Percentiles rank a stretch among this genome's conserved stretches.
Evolutionary conservation across 35 echinoderm and acorn worm species (phyloP).

Genomic region (Strongylocentrotus purpuratus): DNA sequence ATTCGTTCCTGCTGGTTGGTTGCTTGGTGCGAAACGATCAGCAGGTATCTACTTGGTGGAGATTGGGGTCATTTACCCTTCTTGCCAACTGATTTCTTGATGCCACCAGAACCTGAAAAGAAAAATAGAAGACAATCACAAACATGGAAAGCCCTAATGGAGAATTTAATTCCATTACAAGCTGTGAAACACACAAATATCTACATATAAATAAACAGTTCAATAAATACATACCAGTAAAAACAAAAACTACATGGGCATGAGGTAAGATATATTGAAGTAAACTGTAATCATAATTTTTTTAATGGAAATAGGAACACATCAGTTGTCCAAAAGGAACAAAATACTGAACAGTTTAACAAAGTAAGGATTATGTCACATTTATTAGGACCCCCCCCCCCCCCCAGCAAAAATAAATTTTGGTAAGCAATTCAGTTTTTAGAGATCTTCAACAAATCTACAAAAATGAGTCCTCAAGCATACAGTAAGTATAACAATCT

Average conservation of each 20-base stretch:
- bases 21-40: not conserved
- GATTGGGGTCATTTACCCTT: not conserved
- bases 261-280: not conserved
- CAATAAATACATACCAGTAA: not conserved
- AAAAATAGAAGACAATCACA: not conserved
- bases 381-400: too few relatives aligned
- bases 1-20: not conserved
- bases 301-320: not conserved
- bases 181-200: not conserved
- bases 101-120: conserved; percentile 39
- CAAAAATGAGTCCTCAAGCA: too few relatives aligned
- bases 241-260: not conserved
- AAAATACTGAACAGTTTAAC: too few relatives aligned
- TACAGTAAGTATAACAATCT: too few relatives aligned
- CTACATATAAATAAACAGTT: not conserved
- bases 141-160: not conserved
- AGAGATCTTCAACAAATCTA: too few relatives aligned
- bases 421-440: too few relatives aligned
- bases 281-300: not conserved
- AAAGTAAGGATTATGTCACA: too few relatives aligned
- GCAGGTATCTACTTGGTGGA: not conserved
- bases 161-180: not conserved
- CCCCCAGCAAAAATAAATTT: too few relatives aligned
- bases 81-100: conserved; percentile 52
- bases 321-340: too few relatives aligned